Evolutionary conservation across 2,797 vertebrate species (phyloP).

Genomic region (Manis javanica): DNA sequence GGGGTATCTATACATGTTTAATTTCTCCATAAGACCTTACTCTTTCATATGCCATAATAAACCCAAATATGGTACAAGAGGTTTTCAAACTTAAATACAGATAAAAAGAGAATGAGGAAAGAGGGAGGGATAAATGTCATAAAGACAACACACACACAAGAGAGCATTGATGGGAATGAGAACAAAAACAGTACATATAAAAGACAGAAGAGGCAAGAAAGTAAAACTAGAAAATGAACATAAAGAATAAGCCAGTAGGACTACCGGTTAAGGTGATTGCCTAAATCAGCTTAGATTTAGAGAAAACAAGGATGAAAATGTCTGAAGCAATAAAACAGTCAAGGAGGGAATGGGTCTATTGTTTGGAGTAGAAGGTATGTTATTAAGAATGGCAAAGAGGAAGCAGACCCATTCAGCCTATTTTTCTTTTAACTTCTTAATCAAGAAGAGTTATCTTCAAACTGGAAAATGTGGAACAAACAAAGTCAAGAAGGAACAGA

Average conservation of each 20-base stretch:
- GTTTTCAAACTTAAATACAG: slow-evolving; percentile 57
- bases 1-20: not conserved
- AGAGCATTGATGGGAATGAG: not conserved
- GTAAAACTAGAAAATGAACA: not conserved
- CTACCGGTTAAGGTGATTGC: not conserved
- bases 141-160: not conserved
- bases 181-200: not conserved
- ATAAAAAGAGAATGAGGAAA: not conserved
- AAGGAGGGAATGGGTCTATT: not conserved
- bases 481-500: slow-evolving; percentile 50
- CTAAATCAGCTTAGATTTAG: not conserved
- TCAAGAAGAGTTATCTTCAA: slow-evolving; percentile 56
- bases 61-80: slow-evolving; percentile 2
- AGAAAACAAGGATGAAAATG: not conserved
- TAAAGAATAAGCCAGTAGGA: not conserved
- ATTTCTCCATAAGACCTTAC: slow-evolving; percentile 36
- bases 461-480: slow-evolving; percentile 60
- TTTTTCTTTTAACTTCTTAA: slow-evolving; percentile 52
- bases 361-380: not conserved
- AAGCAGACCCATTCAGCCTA: not conserved
- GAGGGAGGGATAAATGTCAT: not conserved
- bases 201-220: not conserved
- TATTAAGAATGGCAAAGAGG: slow-evolving; percentile 21
- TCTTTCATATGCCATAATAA: slow-evolving; percentile 22
- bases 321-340: not conserved